Conservation (phyloP, 2,888 invertebrate species). For the Drosophila leonis region DNA sequence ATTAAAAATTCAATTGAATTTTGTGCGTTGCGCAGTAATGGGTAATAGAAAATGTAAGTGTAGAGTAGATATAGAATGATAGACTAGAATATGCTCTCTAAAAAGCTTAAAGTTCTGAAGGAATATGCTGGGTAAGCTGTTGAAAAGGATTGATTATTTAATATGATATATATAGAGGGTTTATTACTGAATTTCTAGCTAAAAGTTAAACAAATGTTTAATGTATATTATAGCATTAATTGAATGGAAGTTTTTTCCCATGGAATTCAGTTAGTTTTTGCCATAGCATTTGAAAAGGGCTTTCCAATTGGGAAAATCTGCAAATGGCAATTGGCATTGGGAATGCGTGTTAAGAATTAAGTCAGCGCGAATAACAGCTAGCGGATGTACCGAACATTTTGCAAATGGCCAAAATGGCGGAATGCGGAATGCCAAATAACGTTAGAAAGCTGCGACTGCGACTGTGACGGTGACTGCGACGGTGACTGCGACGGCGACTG, state of each 20-base stretch:
- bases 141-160: neutral
- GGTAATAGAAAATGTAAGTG: neutral
- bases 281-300: slow-evolving; percentile 5
- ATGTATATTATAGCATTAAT: neutral
- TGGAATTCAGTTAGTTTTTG: neutral
- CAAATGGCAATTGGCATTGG: slow-evolving; percentile 34
- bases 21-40: neutral
- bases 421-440: slow-evolving; percentile 38
- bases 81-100: neutral
- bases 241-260: neutral
- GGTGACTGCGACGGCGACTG: slow-evolving; percentile 16
- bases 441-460: slow-evolving; percentile 21
- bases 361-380: slow-evolving; percentile 32
- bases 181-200: neutral
- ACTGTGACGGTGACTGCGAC: slow-evolving; percentile 9
- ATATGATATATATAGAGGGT: neutral
- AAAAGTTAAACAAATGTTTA: neutral
- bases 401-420: slow-evolving; percentile 20
- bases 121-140: neutral
- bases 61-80: neutral
- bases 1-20: slow-evolving; percentile 12
- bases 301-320: slow-evolving; percentile 22
- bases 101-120: neutral
- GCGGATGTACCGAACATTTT: slow-evolving; percentile 52
- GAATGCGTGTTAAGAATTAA: slow-evolving; percentile 34